Conservation (phyloP, 1,140 invertebrate genomes). For the Vollenhovia emeryi region DNA sequence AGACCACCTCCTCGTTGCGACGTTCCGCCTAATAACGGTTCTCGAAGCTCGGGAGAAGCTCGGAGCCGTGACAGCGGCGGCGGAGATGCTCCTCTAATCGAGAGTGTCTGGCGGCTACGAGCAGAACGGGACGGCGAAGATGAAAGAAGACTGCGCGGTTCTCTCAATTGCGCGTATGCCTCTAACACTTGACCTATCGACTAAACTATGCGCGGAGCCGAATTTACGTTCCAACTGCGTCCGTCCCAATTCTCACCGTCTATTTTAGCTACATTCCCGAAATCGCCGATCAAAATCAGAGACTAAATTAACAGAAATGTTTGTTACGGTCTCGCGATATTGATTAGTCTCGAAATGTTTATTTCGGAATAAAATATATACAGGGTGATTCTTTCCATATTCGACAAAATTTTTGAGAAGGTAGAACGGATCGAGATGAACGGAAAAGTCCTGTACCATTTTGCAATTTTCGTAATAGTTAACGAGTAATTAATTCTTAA, state of each 20-base stretch:
- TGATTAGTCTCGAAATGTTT: background rate
- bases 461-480: no score
- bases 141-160: constrained; percentile 62
- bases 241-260: background rate
- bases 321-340: background rate
- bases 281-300: constrained; percentile 12
- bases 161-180: constrained; percentile 66
- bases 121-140: constrained; percentile 61
- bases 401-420: no score
- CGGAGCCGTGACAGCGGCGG: background rate
- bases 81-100: constrained; percentile 49
- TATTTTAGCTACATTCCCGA: background rate
- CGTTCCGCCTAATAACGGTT: constrained; percentile 70
- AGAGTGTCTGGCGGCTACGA: constrained; percentile 50
- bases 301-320: background rate
- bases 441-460: no score
- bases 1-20: constrained; percentile 59
- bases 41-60: constrained; percentile 52
- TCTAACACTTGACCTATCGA: constrained; percentile 70
- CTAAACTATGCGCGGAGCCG: constrained; percentile 61
- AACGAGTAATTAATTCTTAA: no score
- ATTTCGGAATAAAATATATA: no score
- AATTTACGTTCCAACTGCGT: constrained; percentile 34
- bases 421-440: no score
- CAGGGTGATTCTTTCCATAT: no score